Base-by-base conservation (phyloP, 2,113 vertebrate genomes). In the Holacanthus passer region DNA sequence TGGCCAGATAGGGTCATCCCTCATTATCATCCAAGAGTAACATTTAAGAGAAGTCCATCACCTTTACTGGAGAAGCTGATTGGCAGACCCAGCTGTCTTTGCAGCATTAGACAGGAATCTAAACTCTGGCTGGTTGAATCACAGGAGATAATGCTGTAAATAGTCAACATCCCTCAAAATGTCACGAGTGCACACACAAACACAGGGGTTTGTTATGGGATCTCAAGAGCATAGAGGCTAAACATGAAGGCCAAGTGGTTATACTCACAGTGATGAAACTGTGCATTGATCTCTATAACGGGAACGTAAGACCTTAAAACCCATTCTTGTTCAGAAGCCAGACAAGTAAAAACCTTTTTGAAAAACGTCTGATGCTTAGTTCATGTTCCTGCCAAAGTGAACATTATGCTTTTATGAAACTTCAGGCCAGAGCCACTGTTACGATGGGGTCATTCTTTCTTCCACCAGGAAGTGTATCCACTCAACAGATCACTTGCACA, bases 81-180 rank as follows among this genome's bases (percentile, higher is more conserved):
- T 31, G 83, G 53, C 79, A 35, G 56, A 62, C 27, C 37, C 75
- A 86, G 84, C 71, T 83, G 82, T 60, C 50, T 79, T 27, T 52
- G 29, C 52, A 85, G 73, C 39, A 79, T 84, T 88, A 83, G 64
- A 71, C 10, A 55, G 47, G 31, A 87, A 69, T 55, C 67, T 47
- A 37, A 80, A 87, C 67, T 62, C 45, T 47, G 60, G 48, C 41
- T 32, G 9, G 59, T 60, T 76, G 58, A 83, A 87, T 76, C 82
- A 77, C 50, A n/a, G 35, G 56, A 69, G 71, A 67, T 77, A 75
- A 84, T 74, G 53, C 52, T 0, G 63, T 39, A 78, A 80, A 86
- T 53, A 39, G 5, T 50, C 58, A 63, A 31, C 73, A 70, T 43
- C 39, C 31, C 52, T 67, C 43, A 31, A 72, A 82, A 88, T 79